These are phyloP conservation scores for Puma concolor DNA, from an alignment of 2,113 vertebrate species.

Conservation along the genomic window DNA sequence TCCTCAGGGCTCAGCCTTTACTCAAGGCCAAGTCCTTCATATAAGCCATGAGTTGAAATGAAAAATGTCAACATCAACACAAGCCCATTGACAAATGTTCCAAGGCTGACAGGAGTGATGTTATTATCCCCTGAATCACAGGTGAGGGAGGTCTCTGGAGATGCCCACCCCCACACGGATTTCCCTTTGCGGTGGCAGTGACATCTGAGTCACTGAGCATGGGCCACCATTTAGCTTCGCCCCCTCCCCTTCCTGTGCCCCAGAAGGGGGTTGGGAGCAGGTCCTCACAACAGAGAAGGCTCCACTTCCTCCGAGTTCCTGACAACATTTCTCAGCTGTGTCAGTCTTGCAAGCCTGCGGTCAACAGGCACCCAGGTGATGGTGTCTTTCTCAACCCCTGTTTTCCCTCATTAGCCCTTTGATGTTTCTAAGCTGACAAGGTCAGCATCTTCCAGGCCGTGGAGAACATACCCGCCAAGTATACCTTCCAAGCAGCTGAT, in stretches of 20 bases:
- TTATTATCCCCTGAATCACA: background rate
- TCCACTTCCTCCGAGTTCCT: background rate
- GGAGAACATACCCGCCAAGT: background rate
- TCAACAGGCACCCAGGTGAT: background rate
- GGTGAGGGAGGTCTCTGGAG: background rate
- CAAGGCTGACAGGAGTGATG: background rate
- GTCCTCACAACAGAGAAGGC: background rate
- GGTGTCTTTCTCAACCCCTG: slow-evolving; percentile 21
- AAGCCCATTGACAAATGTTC: background rate
- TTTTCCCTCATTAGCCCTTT: slow-evolving; percentile 13
- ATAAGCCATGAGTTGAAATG: background rate
- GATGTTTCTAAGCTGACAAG: slow-evolving; percentile 25
- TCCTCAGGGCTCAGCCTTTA: background rate
- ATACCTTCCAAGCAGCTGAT: slow-evolving; percentile 25
- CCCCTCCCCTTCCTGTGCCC: background rate
- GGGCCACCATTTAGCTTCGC: background rate
- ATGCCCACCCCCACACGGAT: background rate
- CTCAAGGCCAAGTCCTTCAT: background rate
- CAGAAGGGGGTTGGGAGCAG: background rate
- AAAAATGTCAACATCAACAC: background rate
- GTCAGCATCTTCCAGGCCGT: slow-evolving; percentile 42
- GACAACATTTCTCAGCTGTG: background rate
- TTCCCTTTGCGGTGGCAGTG: slow-evolving; percentile 39
- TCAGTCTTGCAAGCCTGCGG: background rate
- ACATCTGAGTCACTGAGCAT: slow-evolving; percentile 20